Percentiles rank a stretch among this genome's conserved stretches.
phyloP scores from a whole-genome alignment of 2,113 vertebrate genomes.

The Dermatemys mawii region DNA sequence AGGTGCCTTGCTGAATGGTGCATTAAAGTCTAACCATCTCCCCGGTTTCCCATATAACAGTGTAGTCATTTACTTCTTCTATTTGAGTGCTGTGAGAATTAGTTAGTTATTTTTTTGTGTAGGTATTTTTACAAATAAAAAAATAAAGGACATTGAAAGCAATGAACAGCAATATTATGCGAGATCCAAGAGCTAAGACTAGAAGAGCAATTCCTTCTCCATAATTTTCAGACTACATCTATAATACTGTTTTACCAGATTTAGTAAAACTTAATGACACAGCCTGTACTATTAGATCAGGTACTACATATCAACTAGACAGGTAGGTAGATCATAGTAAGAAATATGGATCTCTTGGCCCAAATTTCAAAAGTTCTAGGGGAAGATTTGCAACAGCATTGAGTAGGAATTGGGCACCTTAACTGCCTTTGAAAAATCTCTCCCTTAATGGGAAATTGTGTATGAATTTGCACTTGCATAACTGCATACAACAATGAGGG shows the following conservation, averaged over 20 bases:
- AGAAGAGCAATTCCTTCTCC: rapidly evolving
- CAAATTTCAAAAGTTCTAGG: neutral
- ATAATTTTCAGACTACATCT: rapidly evolving
- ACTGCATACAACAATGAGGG: rapidly evolving
- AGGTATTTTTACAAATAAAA: rapidly evolving
- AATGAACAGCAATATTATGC: neutral
- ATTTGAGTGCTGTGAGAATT: neutral
- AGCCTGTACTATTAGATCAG: neutral
- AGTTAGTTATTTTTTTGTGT: neutral
- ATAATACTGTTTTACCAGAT: rapidly evolving
- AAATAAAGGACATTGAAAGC: rapidly evolving
- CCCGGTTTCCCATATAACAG: neutral
- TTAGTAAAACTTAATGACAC: neutral
- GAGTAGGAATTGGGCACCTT: neutral
- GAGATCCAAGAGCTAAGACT: neutral
- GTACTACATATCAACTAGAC: neutral
- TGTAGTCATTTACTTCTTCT: neutral
- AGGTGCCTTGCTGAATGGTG: neutral
- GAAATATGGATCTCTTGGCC: neutral
- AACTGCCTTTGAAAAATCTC: rapidly evolving
- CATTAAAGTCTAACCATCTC: neutral
- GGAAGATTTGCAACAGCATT: neutral
- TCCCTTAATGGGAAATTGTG: neutral
- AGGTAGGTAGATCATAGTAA: neutral
- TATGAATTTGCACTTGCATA: rapidly evolving